Conservation (phyloP, 2,113 vertebrate genomes). For the mouse (Mus musculus) region GRCm39 chr8:118874001-118874500, state of each 20-base stretch:
- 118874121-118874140: constrained; percentile 21
- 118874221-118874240: constrained; percentile 44
- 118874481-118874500: neutral
- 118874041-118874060: neutral
- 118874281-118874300: constrained; percentile 80
- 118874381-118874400: constrained; percentile 48
- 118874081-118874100: constrained; percentile 10
- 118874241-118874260: constrained; percentile 17
- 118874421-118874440: constrained; percentile 57
- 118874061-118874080: constrained; percentile 8
- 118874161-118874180: neutral
- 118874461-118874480: neutral
- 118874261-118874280: constrained; percentile 75
- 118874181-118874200: neutral
- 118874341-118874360: constrained; percentile 78
- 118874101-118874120: constrained; percentile 9
- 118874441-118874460: neutral
- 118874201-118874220: constrained; percentile 39
- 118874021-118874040: neutral
- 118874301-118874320: constrained; percentile 84
- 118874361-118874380: constrained; percentile 62
- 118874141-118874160: neutral
- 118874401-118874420: constrained; percentile 53
- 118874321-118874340: constrained; percentile 80
- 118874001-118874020: neutral